Percentiles rank a stretch among this genome's conserved stretches.
phyloP scores from a whole-genome alignment of 2,113 vertebrate species.

The Vanacampus margaritifer region DNA sequence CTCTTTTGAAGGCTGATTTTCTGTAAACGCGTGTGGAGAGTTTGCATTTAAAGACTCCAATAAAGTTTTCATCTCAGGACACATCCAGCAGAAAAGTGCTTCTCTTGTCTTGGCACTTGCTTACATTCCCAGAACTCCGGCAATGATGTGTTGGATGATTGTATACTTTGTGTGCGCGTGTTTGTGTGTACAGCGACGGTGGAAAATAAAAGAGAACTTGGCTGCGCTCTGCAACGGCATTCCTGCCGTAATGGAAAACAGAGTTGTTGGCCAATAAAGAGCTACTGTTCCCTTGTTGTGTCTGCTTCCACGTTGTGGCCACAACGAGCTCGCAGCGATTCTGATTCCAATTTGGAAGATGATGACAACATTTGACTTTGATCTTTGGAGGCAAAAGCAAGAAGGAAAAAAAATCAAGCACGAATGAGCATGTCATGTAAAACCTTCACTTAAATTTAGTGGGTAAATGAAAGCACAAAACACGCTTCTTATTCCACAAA shows the following conservation, averaged over 20 bases:
- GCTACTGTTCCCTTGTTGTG: constrained; percentile 61
- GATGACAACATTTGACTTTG: constrained; percentile 57
- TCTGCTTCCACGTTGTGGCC: constrained; percentile 35
- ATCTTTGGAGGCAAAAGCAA: constrained; percentile 20
- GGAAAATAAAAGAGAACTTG: constrained; percentile 28
- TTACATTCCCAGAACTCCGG: constrained; percentile 61
- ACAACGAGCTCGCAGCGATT: constrained; percentile 8
- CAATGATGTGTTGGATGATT: constrained; percentile 42
- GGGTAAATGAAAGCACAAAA: background rate
- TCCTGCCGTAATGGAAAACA: constrained; percentile 67
- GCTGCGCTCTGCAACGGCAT: constrained; percentile 58
- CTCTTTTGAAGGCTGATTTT: constrained; percentile 31
- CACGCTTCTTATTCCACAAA: background rate
- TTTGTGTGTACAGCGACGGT: background rate
- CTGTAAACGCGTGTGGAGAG: constrained; percentile 16
- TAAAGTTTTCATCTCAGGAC: constrained; percentile 36
- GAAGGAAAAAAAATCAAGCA: constrained; percentile 35
- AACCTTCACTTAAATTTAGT: background rate
- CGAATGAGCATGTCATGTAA: background rate
- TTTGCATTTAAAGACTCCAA: constrained; percentile 30
- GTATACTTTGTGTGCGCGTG: constrained; percentile 30
- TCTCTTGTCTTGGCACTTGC: constrained; percentile 48
- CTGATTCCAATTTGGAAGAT: constrained; percentile 59
- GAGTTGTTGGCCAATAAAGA: constrained; percentile 60
- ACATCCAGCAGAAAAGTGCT: constrained; percentile 25